Percentiles rank a stretch among this genome's conserved stretches.
phyloP scores from a whole-genome alignment of 2,113 vertebrate species.

The Spea bombifrons region DNA sequence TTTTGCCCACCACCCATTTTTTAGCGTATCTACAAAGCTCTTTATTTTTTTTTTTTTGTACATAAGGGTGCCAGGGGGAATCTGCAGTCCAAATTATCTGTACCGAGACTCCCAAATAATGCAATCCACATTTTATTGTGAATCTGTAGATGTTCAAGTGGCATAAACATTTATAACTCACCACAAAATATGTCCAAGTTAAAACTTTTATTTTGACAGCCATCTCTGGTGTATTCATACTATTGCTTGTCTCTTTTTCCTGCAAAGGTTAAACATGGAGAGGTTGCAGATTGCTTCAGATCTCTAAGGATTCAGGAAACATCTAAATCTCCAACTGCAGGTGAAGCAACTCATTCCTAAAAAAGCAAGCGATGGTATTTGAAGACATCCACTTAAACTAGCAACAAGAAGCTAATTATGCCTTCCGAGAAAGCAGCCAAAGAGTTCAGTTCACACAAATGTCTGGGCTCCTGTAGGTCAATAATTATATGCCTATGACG shows the following conservation, averaged over 20 bases:
- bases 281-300: conserved; percentile 21
- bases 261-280: conserved; percentile 1
- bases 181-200: no score
- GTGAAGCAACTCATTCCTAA: background rate
- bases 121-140: no score
- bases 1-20: no score
- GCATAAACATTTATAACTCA: no score
- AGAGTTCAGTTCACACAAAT: conserved; percentile 34
- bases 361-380: conserved; percentile 35
- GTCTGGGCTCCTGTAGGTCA: conserved; percentile 39
- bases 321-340: background rate
- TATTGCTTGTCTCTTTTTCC: background rate
- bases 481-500: conserved; percentile 37
- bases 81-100: no score
- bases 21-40: no score
- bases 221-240: no score
- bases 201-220: no score
- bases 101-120: no score
- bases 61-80: no score
- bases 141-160: no score
- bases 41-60: no score
- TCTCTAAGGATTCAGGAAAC: background rate
- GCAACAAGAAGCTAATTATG: conserved; percentile 45
- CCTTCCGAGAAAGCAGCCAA: conserved; percentile 36
- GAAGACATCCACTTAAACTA: conserved; percentile 26